Percentiles rank a stretch among this genome's conserved stretches.
Evolutionary conservation across 2,888 invertebrate genomes (phyloP).

Genomic region (Papilio protenor): DNA sequence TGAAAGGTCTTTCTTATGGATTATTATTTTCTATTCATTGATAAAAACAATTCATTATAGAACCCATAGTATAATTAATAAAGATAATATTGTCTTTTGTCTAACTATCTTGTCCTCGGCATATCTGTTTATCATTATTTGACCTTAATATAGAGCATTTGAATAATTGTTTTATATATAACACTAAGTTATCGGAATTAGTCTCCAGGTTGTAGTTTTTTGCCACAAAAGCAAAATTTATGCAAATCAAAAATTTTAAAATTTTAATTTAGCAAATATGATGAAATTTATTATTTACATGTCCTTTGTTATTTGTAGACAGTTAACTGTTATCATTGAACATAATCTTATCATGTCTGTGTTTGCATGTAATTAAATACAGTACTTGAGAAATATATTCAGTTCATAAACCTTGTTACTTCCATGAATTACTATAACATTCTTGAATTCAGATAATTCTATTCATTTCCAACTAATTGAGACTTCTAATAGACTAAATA

Average conservation of each 20-base stretch:
- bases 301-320: background rate
- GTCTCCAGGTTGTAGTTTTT: background rate
- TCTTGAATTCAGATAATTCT: too few relatives aligned
- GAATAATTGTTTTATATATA: background rate
- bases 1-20: background rate
- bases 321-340: background rate
- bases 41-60: background rate
- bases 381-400: too few relatives aligned
- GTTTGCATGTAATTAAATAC: background rate
- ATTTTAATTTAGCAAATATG: background rate
- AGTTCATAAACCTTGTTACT: too few relatives aligned
- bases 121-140: background rate
- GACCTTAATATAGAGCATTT: background rate
- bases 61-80: background rate
- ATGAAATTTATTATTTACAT: background rate
- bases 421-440: too few relatives aligned
- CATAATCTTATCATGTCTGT: background rate
- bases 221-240: background rate
- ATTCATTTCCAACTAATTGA: too few relatives aligned
- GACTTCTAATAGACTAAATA: too few relatives aligned
- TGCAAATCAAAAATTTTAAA: background rate
- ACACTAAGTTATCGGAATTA: background rate
- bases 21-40: conserved; percentile 3
- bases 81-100: background rate
- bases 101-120: background rate